phyloP scores from a whole-genome alignment of 1,140 invertebrate genomes.

The Drosophila varians region DNA sequence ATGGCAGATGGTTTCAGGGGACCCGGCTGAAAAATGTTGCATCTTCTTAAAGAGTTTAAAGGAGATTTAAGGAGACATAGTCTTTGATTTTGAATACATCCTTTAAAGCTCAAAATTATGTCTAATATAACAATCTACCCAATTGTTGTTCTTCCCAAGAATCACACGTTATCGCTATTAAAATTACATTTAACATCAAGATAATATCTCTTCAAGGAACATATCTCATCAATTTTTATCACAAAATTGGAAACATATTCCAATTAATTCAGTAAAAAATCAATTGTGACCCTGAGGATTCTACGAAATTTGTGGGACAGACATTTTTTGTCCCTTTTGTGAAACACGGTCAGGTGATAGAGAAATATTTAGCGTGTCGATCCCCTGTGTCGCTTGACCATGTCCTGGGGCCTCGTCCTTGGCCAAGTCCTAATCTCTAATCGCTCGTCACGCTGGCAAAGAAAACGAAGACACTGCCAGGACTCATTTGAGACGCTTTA shows the following conservation, averaged over 20 bases:
- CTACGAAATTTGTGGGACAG: slow-evolving; percentile 33
- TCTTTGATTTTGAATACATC: too few species aligned
- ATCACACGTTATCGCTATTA: slow-evolving; percentile 5
- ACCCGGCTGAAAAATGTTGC: too few species aligned
- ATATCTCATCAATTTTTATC: slow-evolving; percentile 24
- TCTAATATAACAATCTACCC: background rate
- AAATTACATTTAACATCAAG: slow-evolving; percentile 1
- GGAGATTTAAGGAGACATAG: too few species aligned
- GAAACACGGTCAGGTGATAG: slow-evolving; percentile 33
- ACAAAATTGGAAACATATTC: slow-evolving; percentile 7
- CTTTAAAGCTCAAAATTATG: too few species aligned
- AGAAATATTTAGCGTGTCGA: slow-evolving; percentile 35
- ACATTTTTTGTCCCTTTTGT: slow-evolving; percentile 43
- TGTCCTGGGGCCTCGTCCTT: slow-evolving; percentile 40
- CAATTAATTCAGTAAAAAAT: slow-evolving; percentile 17
- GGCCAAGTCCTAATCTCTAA: slow-evolving; percentile 66
- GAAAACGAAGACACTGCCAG: slow-evolving; percentile 11
- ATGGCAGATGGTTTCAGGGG: slow-evolving; percentile 21
- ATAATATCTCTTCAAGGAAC: background rate
- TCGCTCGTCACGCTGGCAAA: slow-evolving; percentile 73
- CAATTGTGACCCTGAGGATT: slow-evolving; percentile 2
- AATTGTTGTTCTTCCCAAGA: background rate
- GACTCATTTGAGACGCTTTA: slow-evolving; percentile 73
- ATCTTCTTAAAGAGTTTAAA: background rate
- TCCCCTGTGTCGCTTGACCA: slow-evolving; percentile 32